Evolutionary conservation across 2,888 invertebrate genomes (phyloP), one percentile per base, ranked within the genome.

Genomic region (Stenoptilia bipunctidactyla): DNA sequence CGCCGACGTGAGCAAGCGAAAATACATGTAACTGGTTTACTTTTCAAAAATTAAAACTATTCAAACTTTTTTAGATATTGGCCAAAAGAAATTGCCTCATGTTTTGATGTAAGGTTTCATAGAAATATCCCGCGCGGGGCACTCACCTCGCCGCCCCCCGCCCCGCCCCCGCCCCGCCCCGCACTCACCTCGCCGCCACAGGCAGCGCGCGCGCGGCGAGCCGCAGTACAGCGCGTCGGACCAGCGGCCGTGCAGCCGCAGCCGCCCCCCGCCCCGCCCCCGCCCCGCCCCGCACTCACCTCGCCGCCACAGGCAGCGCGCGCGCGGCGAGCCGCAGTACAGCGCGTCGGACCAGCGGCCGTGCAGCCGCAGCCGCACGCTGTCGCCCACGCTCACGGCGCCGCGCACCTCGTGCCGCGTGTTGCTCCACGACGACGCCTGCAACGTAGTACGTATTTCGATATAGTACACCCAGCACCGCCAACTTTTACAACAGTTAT

Each of bases 271-370:
- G 4, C 85, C 84, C 38, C 85, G 83, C 25, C 25, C 25, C 25
- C 25, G n/a, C n/a, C n/a, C n/a, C n/a, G n/a, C n/a, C n/a, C n/a
- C n/a, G 5, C 25, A 45, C 45, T 39, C 15, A 89, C 90, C 92
- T 38, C 92, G 92, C 45, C 92, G 72, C 93, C 93, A 94, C 35
- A 93, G 86, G 53, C 91, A 91, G 45, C 88, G 74, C 42, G 89
- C 83, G 43, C 91, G 88, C 43, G 91, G 87, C 48, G 90, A 88
- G 0, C 91, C 92, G 42, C 89, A 91, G 63, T 90, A 89, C 39
- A 94, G 72, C 0, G 91, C 92, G 58, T 94, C 93, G 40, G 91
- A 92, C 93, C 93, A 94, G 65, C 92, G 90, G 0, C 93, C 93
- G 66, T 90, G 89, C 38, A 94, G 71, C 40, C 79, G 61, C 50